phyloP scores from a whole-genome alignment of 2,113 vertebrate species.

The Myocastor coypus region DNA sequence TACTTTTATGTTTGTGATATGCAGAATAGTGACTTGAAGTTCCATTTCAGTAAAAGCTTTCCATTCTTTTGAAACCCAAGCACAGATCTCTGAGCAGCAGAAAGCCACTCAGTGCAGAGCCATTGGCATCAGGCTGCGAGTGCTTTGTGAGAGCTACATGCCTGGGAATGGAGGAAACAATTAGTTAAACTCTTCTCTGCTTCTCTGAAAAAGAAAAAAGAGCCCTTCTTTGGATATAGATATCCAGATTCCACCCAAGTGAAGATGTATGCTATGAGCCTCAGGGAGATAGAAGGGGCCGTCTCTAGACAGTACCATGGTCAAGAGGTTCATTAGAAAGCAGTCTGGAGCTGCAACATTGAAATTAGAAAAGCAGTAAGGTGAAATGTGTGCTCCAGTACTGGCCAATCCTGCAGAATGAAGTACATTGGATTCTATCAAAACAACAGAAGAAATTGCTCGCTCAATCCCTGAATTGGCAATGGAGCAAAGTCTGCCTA shows the following conservation, averaged over 20 bases:
- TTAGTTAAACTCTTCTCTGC: background rate
- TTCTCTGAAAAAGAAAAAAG: background rate
- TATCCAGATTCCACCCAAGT: background rate
- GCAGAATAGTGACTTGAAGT: background rate
- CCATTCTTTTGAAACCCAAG: background rate
- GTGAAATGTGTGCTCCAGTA: background rate
- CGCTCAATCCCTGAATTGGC: slow-evolving; percentile 27
- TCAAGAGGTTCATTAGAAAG: slow-evolving; percentile 10
- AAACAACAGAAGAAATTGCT: slow-evolving; percentile 21
- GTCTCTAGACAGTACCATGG: background rate
- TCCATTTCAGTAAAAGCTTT: background rate
- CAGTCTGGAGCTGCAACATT: background rate
- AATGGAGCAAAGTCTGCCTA: slow-evolving; percentile 37
- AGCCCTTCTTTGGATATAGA: background rate
- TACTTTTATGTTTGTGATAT: background rate
- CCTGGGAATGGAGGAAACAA: background rate
- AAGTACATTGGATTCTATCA: background rate
- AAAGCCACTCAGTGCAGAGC: background rate
- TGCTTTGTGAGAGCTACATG: background rate
- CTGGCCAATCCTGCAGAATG: background rate
- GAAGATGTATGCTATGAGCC: background rate
- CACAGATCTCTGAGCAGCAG: background rate
- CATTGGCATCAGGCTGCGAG: background rate
- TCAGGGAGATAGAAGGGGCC: background rate
- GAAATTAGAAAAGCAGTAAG: slow-evolving; percentile 39